A percentile compares a stretch with the other conserved stretches of the same genome.
These are phyloP conservation scores for Lates calcarifer DNA, from an alignment of 2,113 vertebrate genomes.

Conservation along the genomic window DNA sequence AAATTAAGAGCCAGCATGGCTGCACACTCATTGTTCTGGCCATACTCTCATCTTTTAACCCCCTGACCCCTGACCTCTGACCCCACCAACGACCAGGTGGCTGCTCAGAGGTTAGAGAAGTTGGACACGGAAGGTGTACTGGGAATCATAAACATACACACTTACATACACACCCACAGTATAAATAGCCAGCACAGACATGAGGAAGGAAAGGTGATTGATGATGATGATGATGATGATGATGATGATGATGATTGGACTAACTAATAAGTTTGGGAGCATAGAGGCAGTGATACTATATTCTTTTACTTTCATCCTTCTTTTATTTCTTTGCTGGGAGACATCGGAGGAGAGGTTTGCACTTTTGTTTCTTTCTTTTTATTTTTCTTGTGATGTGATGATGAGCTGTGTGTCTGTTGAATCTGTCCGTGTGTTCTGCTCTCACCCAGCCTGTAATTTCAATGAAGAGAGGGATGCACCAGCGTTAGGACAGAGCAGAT, in stretches of 20 bases:
- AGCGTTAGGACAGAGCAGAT: constrained; percentile 13
- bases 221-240: constrained; percentile 26
- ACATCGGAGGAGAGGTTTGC: constrained; percentile 73
- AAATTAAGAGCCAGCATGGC: constrained; percentile 1
- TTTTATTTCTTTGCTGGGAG: constrained; percentile 64
- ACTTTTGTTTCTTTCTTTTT: constrained; percentile 75
- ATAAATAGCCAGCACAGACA: constrained; percentile 25
- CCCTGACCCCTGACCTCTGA: too few relatives aligned
- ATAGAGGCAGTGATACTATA: constrained; percentile 37
- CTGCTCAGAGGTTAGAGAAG: too few relatives aligned
- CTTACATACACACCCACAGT: constrained; percentile 4
- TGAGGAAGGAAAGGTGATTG: constrained; percentile 32
- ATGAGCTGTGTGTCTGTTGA: constrained; percentile 44
- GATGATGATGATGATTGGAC: constrained; percentile 55
- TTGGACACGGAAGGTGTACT: not conserved
- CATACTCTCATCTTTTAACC: not conserved
- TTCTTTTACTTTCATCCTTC: constrained; percentile 43
- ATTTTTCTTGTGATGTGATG: constrained; percentile 59
- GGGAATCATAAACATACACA: constrained; percentile 8
- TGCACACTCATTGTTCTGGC: constrained; percentile 29
- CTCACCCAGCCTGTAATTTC: constrained; percentile 64
- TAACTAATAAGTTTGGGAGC: constrained; percentile 54
- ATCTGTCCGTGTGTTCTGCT: constrained; percentile 34
- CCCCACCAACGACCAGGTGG: too few relatives aligned
- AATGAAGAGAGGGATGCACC: constrained; percentile 69